Evolutionary conservation across 1,140 invertebrate species (phyloP), one percentile per base, ranked within the genome.

Genomic region (Sycophila sp.): DNA sequence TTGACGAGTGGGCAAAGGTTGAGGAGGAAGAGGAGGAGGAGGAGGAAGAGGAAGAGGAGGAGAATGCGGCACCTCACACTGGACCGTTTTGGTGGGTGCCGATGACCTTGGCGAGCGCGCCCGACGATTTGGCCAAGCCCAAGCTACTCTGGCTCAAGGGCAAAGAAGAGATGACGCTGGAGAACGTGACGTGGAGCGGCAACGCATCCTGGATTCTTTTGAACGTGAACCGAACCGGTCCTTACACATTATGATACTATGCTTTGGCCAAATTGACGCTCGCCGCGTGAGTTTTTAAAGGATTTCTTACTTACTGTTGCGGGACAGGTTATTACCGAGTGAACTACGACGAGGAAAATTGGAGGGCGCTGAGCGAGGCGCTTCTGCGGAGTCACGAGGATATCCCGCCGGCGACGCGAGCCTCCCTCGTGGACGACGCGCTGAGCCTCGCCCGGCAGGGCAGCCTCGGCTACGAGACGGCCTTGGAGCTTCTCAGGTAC

Each of bases 341-440:
- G 2, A 91, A 91, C 78, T 92, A 92, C 77, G 90, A 92, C 64
- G 51, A 75, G 15, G 76, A 82, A 28, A 91, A 90, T 78, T 92
- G 91, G 91, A 77, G 85, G 28, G 73, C 88, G n/a, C 76, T 92
- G 10, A 81, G 81, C 2, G 59, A 81, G 1, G 85, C 88, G 22
- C 75, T 92, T n/a, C 69, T 78, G 7, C 63, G 72, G 1, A 77
- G 85, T 66, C 84, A 82, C 15, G 72, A 80, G 2, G 77, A 87
- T 11, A 91, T 93, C 73, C 85, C 92, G 2, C 17, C 71, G 6
- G 69, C 74, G 53, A 83, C 81, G 10, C 77, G 81, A 75, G 92
- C 90, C 0, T 91, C 93, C 74, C 81, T 94, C 2, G 75, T 89
- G 13, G 88, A 89, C 67, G 89, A 90, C 69, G 82, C 88, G 3